Evolutionary conservation across 2,888 invertebrate species (phyloP), one percentile per base, ranked within the genome.

Genomic region (Epirrhoe alternata): DNA sequence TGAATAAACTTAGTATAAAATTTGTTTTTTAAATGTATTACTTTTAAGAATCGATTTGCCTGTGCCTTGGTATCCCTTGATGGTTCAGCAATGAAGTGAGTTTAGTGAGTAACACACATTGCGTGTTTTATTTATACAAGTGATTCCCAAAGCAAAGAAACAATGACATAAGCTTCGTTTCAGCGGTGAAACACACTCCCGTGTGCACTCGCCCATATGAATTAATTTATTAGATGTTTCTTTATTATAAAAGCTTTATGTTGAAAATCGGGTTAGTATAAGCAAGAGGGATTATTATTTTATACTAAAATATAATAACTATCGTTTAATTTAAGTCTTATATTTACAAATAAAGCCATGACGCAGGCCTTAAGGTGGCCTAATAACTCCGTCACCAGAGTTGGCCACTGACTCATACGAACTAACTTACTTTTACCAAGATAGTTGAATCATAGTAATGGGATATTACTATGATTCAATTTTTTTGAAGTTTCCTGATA

Each of bases 101-200:
- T 16, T 14, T 47, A 1, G 16, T 47, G 47, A 16, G 16, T 47
- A 47, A 47, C 7, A 16, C n/a, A 51, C 8, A 38, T 61, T 55
- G 33, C 58, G 55, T 61, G 35, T 59, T 42, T 59, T 54, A 8
- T 63, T 60, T 67, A 52, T 63, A 64, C 66, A 69, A 42, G 69
- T 67, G 68, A 69, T 50, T 52, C 33, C 59, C 51, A 66, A 72
- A 72, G 71, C 72, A 50, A 60, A 51, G 53, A 62, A 50, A 64
- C 16, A 61, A 54, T 60, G 57, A 55, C 55, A 45, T 61, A 61
- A 56, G 57, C 57, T n/a, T 54, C 24, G 35, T 47, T 54, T 31
- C 5, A 58, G 57, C 58, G 8, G 51, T 59, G 66, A 54, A 31
- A 33, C 52, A 57, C 52, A 52, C 45, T 50, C 12, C 38, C 10